phyloP scores from a whole-genome alignment of 2,888 invertebrate species.

The Andrena bucephala region DNA sequence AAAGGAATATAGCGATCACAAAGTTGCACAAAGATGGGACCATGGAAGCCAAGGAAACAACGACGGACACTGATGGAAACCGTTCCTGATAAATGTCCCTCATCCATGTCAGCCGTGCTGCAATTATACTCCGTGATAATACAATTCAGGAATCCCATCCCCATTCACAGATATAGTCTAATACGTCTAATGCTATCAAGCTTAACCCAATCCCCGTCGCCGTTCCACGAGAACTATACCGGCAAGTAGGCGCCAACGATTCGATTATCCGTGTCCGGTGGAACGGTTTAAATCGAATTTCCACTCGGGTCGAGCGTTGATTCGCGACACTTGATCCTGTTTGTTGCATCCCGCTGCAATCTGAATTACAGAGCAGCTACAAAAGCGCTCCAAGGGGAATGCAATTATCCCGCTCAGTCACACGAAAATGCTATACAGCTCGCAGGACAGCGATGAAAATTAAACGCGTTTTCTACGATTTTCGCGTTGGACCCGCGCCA shows the following conservation, averaged over 20 bases:
- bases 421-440: constrained; percentile 37
- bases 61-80: not conserved
- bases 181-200: not conserved
- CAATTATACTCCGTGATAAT: not conserved
- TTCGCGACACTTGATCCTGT: constrained; percentile 25
- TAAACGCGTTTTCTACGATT: constrained; percentile 40
- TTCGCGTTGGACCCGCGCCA: constrained; percentile 43
- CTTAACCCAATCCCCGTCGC: not conserved
- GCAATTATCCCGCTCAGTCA: constrained; percentile 51
- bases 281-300: constrained; percentile 51
- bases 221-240: not conserved
- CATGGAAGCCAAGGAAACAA: not conserved
- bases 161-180: not conserved
- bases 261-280: constrained; percentile 3
- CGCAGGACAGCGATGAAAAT: constrained; percentile 41
- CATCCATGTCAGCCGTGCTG: not conserved
- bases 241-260: constrained; percentile 5
- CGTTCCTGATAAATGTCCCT: too few relatives aligned
- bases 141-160: not conserved
- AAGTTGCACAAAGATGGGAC: not conserved
- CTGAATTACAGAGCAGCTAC: constrained; percentile 17
- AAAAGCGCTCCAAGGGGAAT: constrained; percentile 19
- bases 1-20: not conserved
- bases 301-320: constrained; percentile 7
- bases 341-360: constrained; percentile 11